Evolutionary conservation across 2,888 invertebrate species (phyloP).

Genomic region (Agrotis puta): DNA sequence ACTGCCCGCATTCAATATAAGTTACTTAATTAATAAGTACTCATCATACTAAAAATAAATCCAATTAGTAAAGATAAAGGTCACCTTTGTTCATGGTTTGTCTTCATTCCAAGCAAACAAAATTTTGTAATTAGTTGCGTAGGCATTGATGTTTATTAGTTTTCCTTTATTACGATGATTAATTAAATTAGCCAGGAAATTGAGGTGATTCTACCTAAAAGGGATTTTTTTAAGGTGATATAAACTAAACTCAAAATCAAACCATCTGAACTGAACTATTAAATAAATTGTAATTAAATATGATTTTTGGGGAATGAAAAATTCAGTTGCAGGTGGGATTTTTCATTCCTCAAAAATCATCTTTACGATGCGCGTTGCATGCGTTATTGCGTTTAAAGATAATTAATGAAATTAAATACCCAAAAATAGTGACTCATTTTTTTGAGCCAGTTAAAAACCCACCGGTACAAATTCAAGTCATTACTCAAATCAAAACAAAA

Average conservation of each 20-base stretch:
- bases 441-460: constrained; percentile 33
- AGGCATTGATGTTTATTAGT: not conserved
- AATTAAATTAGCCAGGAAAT: too few relatives aligned
- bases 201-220: not conserved
- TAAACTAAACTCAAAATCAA: not conserved
- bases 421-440: not conserved
- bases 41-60: constrained; percentile 38
- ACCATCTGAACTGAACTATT: too few relatives aligned
- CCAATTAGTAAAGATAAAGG: constrained; percentile 40
- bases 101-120: constrained; percentile 19
- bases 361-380: too few relatives aligned
- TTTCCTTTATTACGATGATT: not conserved
- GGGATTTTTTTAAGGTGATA: not conserved
- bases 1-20: constrained; percentile 8
- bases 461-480: constrained; percentile 63
- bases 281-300: not conserved
- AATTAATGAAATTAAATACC: not conserved
- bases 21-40: constrained; percentile 23
- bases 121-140: constrained; percentile 6
- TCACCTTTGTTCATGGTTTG: constrained; percentile 17
- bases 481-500: constrained; percentile 67
- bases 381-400: too few relatives aligned
- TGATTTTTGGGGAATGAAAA: too few relatives aligned
- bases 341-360: too few relatives aligned
- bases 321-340: too few relatives aligned